Percentiles rank a stretch among this genome's conserved stretches.
Evolutionary conservation across 2,888 invertebrate species (phyloP).

Genomic region (Phortica okadai): DNA sequence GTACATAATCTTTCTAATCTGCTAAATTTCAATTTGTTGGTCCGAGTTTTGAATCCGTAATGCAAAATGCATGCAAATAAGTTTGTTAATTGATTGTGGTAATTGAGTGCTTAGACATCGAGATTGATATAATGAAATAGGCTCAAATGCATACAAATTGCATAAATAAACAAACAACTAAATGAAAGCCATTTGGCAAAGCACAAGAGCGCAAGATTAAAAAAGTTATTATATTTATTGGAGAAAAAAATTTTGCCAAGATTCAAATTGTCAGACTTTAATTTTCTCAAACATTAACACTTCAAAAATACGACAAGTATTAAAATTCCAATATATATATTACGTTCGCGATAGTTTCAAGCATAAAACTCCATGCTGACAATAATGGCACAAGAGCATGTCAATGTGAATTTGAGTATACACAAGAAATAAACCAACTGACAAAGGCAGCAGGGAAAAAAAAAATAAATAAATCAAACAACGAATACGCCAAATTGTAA

Average conservation of each 20-base stretch:
- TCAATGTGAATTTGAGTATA: no score
- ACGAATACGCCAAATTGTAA: slow-evolving; percentile 5
- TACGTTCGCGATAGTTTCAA: no score
- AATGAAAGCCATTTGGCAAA: not conserved
- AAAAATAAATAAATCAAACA: not conserved
- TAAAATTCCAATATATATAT: no score
- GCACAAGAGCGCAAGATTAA: not conserved
- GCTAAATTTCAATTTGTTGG: not conserved
- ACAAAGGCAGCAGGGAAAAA: not conserved
- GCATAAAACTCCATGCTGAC: no score
- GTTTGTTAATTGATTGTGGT: not conserved
- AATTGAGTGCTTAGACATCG: not conserved
- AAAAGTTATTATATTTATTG: no score
- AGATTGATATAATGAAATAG: not conserved
- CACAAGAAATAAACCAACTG: not conserved
- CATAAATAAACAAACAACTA: not conserved
- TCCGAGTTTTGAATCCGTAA: not conserved
- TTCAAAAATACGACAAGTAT: no score
- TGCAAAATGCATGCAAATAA: not conserved
- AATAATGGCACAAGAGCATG: no score
- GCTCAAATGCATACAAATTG: not conserved
- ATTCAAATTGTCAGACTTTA: no score
- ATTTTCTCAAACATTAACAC: no score
- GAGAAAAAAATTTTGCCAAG: no score
- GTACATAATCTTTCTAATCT: slow-evolving; percentile 23